phyloP scores from a whole-genome alignment of 2,797 vertebrate species.

The Lagodon rhomboides region DNA sequence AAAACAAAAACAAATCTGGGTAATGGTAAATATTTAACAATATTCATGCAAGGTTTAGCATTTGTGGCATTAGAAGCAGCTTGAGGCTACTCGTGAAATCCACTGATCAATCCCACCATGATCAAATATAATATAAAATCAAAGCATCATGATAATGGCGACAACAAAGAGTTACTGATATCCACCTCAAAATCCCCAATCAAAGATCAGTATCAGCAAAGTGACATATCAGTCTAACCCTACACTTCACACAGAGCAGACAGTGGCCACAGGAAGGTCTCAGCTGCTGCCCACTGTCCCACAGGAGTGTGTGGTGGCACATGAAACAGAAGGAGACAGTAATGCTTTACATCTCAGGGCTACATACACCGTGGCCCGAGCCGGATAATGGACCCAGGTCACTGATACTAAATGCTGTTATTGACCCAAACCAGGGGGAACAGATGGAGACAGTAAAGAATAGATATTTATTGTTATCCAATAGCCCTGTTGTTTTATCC shows the following conservation, averaged over 20 bases:
- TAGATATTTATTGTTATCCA: constrained; percentile 63
- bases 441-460: constrained; percentile 51
- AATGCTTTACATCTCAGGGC: constrained; percentile 53
- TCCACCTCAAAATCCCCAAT: constrained; percentile 15
- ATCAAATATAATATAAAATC: constrained; percentile 2
- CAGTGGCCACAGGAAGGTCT: constrained; percentile 44
- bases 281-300: constrained; percentile 39
- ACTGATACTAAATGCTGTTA: constrained; percentile 62
- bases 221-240: constrained; percentile 18
- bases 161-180: neutral
- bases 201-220: constrained; percentile 30
- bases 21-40: neutral
- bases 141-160: neutral
- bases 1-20: too few species aligned
- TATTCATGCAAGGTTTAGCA: neutral
- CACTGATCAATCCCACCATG: constrained; percentile 3
- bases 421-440: constrained; percentile 54
- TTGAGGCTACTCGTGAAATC: constrained; percentile 6
- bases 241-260: constrained; percentile 14
- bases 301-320: constrained; percentile 35
- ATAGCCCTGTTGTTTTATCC: constrained; percentile 43
- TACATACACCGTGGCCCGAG: neutral
- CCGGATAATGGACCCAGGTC: constrained; percentile 61
- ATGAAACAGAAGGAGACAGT: constrained; percentile 50
- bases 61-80: neutral